Evolutionary conservation across 1,140 invertebrate genomes (phyloP), one percentile per base, ranked within the genome.

Genomic region (Anagrus nilaparvatae): DNA sequence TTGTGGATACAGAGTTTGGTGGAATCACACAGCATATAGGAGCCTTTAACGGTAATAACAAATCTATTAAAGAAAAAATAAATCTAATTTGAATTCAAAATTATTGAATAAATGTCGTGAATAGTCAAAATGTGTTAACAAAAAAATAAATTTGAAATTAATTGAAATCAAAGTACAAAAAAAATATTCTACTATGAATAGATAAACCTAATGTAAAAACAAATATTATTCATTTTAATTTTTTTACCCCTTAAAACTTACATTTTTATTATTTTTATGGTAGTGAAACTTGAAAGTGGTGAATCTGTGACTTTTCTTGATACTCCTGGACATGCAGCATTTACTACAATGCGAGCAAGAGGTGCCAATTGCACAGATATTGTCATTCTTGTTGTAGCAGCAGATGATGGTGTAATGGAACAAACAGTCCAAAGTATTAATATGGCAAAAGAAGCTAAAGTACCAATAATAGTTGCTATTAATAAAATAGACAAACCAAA

Each of bases 1-100:
- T 99, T 27, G 94, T 93, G 0, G 76, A 82, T 14, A 71, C 79
- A 25, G 97, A 99, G 73, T 96, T 94, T 70, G 97, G 97, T n/a
- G 97, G 97, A 13, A 99, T 99, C 30, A 99, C 97, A 1, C 97
- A 99, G 65, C 95, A 99, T 64, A 98, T 99, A 61, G 97, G 96
- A 47, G 97, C 97, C 24, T 99, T 99, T 70, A 83, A 84, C 59
- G 87, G 77, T 79, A 60, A 41, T 21, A 3, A 24, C 8, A 33
- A 33, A 5, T 14, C 33, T 25, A 17, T 33, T 7, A 23, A 24
- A 18, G 10, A 6, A 17, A 5, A 38, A 17, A 30, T 2, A 19
- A 20, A 30, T 14, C 14, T 18, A 34, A 18, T 16, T 8, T 3
- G 20, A 2, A 21, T 20, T 24, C 7, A 13, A 8, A 20, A 6